Evolutionary conservation across 2,888 invertebrate species (phyloP).

Genomic region (Cyaniris semiargus): DNA sequence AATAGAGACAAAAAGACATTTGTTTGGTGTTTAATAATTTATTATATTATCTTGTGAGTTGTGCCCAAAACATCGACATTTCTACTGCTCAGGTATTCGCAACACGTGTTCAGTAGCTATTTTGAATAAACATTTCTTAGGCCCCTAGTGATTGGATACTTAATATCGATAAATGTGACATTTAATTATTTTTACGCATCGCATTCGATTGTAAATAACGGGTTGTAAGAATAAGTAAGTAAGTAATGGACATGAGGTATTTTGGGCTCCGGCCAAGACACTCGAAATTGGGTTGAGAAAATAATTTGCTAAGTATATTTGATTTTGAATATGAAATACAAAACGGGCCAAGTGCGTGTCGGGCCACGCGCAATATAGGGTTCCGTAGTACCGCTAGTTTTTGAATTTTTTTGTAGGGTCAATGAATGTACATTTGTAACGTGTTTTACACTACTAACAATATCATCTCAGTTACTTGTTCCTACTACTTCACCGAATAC

Average conservation of each 20-base stretch:
- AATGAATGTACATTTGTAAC: too few relatives aligned
- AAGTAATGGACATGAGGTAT: constrained; percentile 33
- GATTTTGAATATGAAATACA: background rate
- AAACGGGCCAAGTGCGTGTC: too few relatives aligned
- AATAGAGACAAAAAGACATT: background rate
- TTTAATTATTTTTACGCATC: constrained; percentile 43
- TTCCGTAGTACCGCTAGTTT: too few relatives aligned
- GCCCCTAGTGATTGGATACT: constrained; percentile 49
- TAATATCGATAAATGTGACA: constrained; percentile 47
- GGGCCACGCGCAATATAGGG: too few relatives aligned
- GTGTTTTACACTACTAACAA: too few relatives aligned
- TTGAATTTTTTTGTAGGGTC: too few relatives aligned
- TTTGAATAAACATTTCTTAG: constrained; percentile 66
- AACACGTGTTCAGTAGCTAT: constrained; percentile 41
- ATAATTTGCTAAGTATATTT: constrained; percentile 12
- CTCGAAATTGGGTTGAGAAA: constrained; percentile 34
- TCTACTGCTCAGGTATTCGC: background rate
- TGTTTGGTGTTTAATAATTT: background rate
- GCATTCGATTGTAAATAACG: constrained; percentile 37
- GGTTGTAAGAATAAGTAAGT: too few relatives aligned
- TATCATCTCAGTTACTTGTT: too few relatives aligned
- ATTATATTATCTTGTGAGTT: background rate
- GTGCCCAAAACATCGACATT: background rate
- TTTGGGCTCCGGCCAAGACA: constrained; percentile 34
- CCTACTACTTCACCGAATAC: too few relatives aligned